Evolutionary conservation across 2,113 vertebrate species (phyloP).

Genomic region (Ceratotherium simum): DNA sequence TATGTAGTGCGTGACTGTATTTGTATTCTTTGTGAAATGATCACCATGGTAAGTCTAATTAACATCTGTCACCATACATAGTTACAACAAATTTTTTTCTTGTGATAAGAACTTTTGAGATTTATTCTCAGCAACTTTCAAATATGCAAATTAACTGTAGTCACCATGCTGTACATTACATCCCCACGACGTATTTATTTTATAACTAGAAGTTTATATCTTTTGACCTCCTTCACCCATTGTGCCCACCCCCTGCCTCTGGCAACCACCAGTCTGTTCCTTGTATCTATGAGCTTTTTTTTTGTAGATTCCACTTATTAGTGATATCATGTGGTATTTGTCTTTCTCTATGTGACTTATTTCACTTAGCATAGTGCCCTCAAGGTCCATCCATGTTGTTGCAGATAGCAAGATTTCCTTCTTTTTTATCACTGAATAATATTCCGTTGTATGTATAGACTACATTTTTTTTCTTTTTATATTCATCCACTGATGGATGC

Average conservation of each 20-base stretch:
- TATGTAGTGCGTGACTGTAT: not conserved
- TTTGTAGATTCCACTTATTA: not conserved
- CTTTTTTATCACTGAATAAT: not conserved
- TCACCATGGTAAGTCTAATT: not conserved
- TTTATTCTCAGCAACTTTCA: not conserved
- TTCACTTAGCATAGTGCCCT: not conserved
- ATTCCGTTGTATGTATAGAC: not conserved
- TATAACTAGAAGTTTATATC: not conserved
- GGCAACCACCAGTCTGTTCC: not conserved
- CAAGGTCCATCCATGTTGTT: not conserved
- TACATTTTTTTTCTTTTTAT: not conserved
- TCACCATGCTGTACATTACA: not conserved
- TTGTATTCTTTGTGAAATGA: not conserved
- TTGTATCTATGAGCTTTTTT: not conserved
- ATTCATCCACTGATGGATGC: not conserved
- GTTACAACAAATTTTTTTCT: not conserved
- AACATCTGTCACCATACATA: not conserved
- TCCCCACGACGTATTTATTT: not conserved
- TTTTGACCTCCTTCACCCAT: not conserved
- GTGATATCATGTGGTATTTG: not conserved
- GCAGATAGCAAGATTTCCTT: not conserved
- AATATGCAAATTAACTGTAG: not conserved
- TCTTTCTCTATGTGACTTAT: not conserved
- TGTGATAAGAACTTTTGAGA: not conserved
- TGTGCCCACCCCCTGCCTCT: not conserved